Conservation (phyloP, 2,888 invertebrate genomes). For the Dichetophora obliterata region DNA sequence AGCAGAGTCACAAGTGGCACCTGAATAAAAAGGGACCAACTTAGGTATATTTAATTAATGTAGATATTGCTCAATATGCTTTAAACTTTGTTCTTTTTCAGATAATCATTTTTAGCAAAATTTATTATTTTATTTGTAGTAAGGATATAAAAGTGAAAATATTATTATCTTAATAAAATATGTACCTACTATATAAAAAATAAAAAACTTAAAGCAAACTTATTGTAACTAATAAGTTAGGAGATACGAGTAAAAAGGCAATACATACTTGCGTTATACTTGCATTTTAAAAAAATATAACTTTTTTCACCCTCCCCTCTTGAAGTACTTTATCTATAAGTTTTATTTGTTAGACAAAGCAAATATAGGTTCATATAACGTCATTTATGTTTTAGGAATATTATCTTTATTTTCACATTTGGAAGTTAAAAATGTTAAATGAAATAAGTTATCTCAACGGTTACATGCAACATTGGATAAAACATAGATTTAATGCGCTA, state of each 20-base stretch:
- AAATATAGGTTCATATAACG: not conserved
- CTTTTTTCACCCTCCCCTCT: too few species aligned
- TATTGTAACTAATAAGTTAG: too few species aligned
- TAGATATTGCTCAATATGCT: not conserved
- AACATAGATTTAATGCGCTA: constrained; percentile 18
- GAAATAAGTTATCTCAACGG: not conserved
- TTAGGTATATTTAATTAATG: not conserved
- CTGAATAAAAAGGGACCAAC: not conserved
- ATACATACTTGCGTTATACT: too few species aligned
- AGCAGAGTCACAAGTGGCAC: constrained; percentile 28
- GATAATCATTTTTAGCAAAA: not conserved
- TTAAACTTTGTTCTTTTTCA: not conserved
- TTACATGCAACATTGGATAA: constrained; percentile 15
- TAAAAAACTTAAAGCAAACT: too few species aligned
- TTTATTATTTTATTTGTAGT: not conserved
- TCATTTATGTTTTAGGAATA: not conserved
- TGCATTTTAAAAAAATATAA: too few species aligned
- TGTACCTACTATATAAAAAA: too few species aligned
- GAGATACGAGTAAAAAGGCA: too few species aligned
- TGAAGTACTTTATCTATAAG: too few species aligned
- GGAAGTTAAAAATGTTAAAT: constrained; percentile 4
- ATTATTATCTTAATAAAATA: too few species aligned
- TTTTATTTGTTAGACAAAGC: too few species aligned
- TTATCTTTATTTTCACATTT: constrained; percentile 18
- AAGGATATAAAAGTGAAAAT: not conserved